Evolutionary conservation across 1,140 invertebrate genomes (phyloP).

Genomic region (Micrasema longulum): DNA sequence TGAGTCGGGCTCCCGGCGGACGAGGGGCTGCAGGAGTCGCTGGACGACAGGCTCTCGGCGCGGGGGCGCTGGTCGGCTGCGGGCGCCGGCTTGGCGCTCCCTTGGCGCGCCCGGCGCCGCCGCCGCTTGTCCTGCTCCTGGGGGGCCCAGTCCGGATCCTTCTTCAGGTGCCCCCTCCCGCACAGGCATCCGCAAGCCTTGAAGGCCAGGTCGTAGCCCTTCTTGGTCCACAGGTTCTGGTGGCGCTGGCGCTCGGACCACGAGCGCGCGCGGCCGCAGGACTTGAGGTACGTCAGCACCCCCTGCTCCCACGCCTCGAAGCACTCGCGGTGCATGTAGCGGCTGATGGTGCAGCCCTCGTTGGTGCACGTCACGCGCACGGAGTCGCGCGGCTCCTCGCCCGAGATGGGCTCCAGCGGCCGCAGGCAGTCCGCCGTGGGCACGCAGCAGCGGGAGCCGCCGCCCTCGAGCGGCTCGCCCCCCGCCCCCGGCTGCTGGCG

Average conservation of each 20-base stretch:
- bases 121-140: slow-evolving; percentile 82
- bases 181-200: slow-evolving; percentile 91
- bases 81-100: slow-evolving; percentile 69
- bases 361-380: slow-evolving; percentile 96
- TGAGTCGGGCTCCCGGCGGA: slow-evolving; percentile 67
- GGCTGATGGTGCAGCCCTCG: slow-evolving; percentile 86
- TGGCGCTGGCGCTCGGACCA: slow-evolving; percentile 94
- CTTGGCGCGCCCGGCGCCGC: slow-evolving; percentile 73
- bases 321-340: slow-evolving; percentile 95
- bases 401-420: slow-evolving; percentile 68
- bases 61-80: slow-evolving; percentile 77
- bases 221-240: slow-evolving; percentile 97
- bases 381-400: slow-evolving; percentile 81
- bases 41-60: slow-evolving; percentile 77
- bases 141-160: slow-evolving; percentile 92
- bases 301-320: slow-evolving; percentile 94
- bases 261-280: slow-evolving; percentile 88
- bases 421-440: slow-evolving; percentile 83
- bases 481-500: slow-evolving; percentile 62
- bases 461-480: slow-evolving; percentile 58
- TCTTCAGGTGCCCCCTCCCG: slow-evolving; percentile 91
- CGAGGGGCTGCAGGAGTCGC: slow-evolving; percentile 67
- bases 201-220: slow-evolving; percentile 94
- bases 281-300: slow-evolving; percentile 88
- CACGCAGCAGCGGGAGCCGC: slow-evolving; percentile 76